A percentile compares a stretch with the other conserved stretches of the same genome.
phyloP scores from a whole-genome alignment of 2,113 vertebrate species.

The Vidua chalybeata region DNA sequence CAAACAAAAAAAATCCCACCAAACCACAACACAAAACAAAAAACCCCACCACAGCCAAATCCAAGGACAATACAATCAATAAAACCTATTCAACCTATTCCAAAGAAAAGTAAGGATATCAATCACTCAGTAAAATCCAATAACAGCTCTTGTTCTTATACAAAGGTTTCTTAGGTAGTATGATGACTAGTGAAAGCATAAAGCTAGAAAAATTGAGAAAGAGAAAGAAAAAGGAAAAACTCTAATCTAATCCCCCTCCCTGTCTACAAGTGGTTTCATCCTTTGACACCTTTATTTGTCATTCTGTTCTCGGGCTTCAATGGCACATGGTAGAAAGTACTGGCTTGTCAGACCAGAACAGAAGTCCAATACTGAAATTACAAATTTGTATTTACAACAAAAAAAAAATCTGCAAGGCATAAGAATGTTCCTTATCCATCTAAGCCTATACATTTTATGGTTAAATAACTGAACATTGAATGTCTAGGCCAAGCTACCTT shows the following conservation, averaged over 20 bases:
- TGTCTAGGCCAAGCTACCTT: background rate
- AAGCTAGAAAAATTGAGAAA: background rate
- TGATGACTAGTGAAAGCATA: background rate
- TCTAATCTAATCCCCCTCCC: background rate
- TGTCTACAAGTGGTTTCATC: background rate
- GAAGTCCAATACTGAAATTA: background rate
- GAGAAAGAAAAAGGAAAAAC: background rate
- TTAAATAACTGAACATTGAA: background rate
- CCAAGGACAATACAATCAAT: background rate
- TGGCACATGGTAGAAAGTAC: background rate
- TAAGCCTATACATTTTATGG: background rate
- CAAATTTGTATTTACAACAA: background rate
- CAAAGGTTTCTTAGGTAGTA: background rate
- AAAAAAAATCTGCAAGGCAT: background rate
- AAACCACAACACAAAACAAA: background rate
- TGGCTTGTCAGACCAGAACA: background rate
- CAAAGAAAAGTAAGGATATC: background rate
- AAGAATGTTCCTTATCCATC: background rate
- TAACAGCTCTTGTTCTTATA: background rate
- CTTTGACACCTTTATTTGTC: background rate
- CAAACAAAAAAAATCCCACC: background rate
- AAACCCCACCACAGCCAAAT: background rate
- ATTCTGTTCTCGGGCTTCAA: background rate
- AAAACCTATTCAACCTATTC: background rate
- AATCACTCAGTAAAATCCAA: background rate